Percentiles rank a stretch among this genome's conserved stretches.
phyloP scores from a whole-genome alignment of 2,113 vertebrate species.

The Orthonyx spaldingii region DNA sequence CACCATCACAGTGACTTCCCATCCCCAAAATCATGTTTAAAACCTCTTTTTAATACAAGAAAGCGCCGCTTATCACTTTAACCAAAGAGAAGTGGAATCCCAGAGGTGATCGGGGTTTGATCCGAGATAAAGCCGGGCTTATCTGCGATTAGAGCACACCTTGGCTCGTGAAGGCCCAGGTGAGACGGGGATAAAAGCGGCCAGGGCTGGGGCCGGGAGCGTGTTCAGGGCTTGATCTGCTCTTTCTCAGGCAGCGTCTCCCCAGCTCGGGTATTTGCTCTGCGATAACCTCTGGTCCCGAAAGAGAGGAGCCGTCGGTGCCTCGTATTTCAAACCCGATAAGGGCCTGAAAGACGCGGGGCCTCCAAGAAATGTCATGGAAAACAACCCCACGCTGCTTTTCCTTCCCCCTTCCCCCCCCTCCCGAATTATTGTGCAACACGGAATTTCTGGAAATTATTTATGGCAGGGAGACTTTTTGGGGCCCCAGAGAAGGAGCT shows the following conservation, averaged over 20 bases:
- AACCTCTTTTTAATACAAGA: neutral
- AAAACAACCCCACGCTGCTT: neutral
- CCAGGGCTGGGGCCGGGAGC: slow-evolving; percentile 54
- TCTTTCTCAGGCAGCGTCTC: slow-evolving; percentile 70
- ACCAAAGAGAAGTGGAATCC: no score
- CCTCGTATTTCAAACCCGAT: slow-evolving; percentile 51
- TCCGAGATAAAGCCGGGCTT: neutral
- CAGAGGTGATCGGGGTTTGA: no score
- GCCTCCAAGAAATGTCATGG: neutral
- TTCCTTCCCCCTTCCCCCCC: no score
- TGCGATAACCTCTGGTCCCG: slow-evolving; percentile 75
- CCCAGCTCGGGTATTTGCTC: slow-evolving; percentile 65
- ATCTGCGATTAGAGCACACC: slow-evolving; percentile 39
- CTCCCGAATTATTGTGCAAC: neutral
- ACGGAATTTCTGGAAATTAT: neutral
- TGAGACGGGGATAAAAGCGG: slow-evolving; percentile 25
- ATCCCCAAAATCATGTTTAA: neutral
- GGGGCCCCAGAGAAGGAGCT: neutral
- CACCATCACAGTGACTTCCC: neutral
- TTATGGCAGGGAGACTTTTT: neutral
- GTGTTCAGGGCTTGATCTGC: slow-evolving; percentile 63
- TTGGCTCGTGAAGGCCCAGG: slow-evolving; percentile 46
- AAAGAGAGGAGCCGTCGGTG: slow-evolving; percentile 44
- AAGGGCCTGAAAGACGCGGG: slow-evolving; percentile 31
- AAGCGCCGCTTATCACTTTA: neutral